Evolutionary conservation across 2,888 invertebrate species (phyloP).

Genomic region (Notocelia uddmanniana): DNA sequence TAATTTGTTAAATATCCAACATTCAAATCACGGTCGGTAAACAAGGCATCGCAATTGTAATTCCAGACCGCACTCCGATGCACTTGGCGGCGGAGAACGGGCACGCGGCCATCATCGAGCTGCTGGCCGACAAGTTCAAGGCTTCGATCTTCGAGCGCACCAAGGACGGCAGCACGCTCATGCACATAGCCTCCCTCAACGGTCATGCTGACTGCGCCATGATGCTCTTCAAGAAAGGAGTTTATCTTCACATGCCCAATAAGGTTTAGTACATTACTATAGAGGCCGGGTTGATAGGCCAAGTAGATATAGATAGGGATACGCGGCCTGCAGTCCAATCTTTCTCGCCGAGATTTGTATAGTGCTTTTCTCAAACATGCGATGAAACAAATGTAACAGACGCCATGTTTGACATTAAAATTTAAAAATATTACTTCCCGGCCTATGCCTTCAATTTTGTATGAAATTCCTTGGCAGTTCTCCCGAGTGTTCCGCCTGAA

Average conservation of each 20-base stretch:
- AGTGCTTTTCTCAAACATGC: too few relatives aligned
- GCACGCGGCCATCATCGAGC: conserved; percentile 97
- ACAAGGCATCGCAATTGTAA: neutral
- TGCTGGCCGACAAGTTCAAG: conserved; percentile 98
- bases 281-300: too few relatives aligned
- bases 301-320: too few relatives aligned
- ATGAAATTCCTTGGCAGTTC: too few relatives aligned
- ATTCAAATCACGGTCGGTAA: conserved; percentile 58
- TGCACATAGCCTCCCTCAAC: conserved; percentile 99
- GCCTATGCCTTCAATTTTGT: too few relatives aligned
- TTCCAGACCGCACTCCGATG: conserved; percentile 96
- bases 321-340: too few relatives aligned
- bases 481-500: too few relatives aligned
- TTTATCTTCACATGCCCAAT: conserved; percentile 99
- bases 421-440: too few relatives aligned
- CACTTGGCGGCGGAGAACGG: conserved; percentile 99
- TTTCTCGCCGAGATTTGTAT: too few relatives aligned
- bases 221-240: conserved; percentile 99
- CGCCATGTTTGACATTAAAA: too few relatives aligned
- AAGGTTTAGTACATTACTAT: conserved; percentile 89
- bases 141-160: conserved; percentile 98
- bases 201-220: conserved; percentile 99
- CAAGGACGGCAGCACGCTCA: conserved; percentile 98
- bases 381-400: too few relatives aligned
- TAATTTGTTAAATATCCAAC: too few relatives aligned